These are phyloP conservation scores for Coccyzus lansbergi DNA, from an alignment of 2,797 vertebrate species.

Conservation along the genomic window DNA sequence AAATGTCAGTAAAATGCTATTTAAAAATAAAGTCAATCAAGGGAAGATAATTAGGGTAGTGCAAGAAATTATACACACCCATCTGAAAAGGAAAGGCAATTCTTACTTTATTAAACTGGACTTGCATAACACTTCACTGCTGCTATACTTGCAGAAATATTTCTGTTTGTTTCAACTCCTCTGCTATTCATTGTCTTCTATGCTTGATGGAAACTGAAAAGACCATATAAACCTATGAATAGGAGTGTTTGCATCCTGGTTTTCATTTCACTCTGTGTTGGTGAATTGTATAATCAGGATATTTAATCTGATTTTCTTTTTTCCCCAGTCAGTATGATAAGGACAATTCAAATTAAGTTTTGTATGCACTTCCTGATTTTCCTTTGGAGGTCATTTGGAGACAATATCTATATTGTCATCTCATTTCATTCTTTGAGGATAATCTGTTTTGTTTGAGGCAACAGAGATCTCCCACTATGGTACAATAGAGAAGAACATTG, in stretches of 20 bases:
- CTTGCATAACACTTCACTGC: slow-evolving; percentile 4
- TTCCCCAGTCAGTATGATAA: slow-evolving; percentile 35
- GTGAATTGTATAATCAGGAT: slow-evolving; percentile 29
- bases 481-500: slow-evolving; percentile 40
- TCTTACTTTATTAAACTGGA: slow-evolving; percentile 14
- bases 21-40: slow-evolving; percentile 31
- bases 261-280: slow-evolving; percentile 4
- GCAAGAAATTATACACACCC: background rate
- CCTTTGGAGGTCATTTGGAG: slow-evolving; percentile 73
- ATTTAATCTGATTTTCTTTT: slow-evolving; percentile 50
- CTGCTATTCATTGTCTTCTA: slow-evolving; percentile 48
- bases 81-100: slow-evolving; percentile 35
- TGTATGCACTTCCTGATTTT: slow-evolving; percentile 72
- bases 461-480: slow-evolving; percentile 62
- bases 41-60: background rate
- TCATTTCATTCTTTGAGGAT: slow-evolving; percentile 69
- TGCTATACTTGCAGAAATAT: slow-evolving; percentile 19
- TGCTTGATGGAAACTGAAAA: slow-evolving; percentile 61
- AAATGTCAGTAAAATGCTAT: slow-evolving; percentile 8
- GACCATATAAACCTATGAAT: slow-evolving; percentile 4
- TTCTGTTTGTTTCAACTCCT: slow-evolving; percentile 30
- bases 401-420: slow-evolving; percentile 69
- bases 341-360: slow-evolving; percentile 70
- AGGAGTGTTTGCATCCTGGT: slow-evolving; percentile 12
- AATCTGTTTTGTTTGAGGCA: slow-evolving; percentile 61